Percentiles rank a stretch among this genome's conserved stretches.
Evolutionary conservation across 2,113 vertebrate species (phyloP).

Genomic region (Pungitius pungitius): DNA sequence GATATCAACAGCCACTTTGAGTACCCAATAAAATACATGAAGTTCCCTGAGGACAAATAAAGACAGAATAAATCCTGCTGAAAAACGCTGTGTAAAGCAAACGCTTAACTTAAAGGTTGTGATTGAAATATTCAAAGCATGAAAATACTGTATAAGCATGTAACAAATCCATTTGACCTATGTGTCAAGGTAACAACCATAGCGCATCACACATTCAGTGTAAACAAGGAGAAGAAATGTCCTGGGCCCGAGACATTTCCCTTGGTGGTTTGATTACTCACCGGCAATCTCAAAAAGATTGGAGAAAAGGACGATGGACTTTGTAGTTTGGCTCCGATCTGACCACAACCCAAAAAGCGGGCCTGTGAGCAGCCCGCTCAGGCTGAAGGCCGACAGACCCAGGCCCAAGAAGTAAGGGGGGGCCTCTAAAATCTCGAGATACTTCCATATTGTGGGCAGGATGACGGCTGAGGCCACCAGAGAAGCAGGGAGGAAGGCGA

Average conservation of each 20-base stretch:
- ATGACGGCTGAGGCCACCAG: conserved; percentile 79
- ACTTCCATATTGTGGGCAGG: conserved; percentile 86
- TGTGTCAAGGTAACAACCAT: neutral
- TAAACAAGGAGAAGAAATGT: neutral
- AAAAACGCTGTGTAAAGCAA: neutral
- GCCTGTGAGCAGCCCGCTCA: conserved; percentile 81
- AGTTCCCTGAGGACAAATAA: conserved; percentile 78
- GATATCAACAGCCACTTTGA: conserved; percentile 86
- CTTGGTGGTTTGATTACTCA: conserved; percentile 60
- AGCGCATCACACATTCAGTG: neutral
- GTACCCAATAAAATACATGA: conserved; percentile 87
- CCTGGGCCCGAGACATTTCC: neutral
- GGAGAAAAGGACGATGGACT: conserved; percentile 82
- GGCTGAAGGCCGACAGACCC: conserved; percentile 85
- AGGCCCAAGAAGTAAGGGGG: conserved; percentile 85
- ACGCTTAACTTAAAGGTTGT: neutral
- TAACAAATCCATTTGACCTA: neutral
- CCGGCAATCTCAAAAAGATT: conserved; percentile 86
- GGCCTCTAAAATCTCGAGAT: conserved; percentile 83
- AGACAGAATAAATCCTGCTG: neutral
- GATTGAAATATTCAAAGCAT: neutral
- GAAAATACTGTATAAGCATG: neutral
- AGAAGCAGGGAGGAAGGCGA: neutral
- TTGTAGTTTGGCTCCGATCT: conserved; percentile 80
- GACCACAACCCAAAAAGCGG: conserved; percentile 86